Base-by-base conservation (phyloP, 53 echinoderm and acorn worm genomes). In the Holothuria leucospilota region DNA sequence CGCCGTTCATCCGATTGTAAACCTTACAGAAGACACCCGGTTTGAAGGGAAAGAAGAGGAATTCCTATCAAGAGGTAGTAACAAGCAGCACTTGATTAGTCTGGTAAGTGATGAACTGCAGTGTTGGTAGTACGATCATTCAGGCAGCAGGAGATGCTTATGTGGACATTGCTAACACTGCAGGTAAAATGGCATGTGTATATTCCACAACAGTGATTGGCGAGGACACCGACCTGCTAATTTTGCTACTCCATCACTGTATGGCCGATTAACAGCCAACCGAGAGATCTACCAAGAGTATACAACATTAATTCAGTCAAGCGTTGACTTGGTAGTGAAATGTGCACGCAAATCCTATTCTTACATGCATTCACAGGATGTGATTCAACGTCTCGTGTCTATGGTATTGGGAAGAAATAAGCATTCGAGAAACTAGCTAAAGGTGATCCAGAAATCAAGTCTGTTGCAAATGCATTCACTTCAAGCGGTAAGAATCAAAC, bases 1-100 rank as follows among this genome's bases (percentile, higher is more conserved):
- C 72, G 39, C 7, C 72, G 27, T 29, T 71, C 72, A 71, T 42
- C 72, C 72, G 11, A 4, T 71, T 28, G 72, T 71, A 1, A 71
- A 30, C 39, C 6, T 71, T 8, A 71, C 72, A 4, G 40, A 6
- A 20, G 8, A 49, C 3, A 49, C 49, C 0, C 3, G 0, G 49
- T 49, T 49, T 20, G 6, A 2, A 39, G 75, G 51, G 10, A 41
- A 18, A 40, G 5, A 6, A 6, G 49, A 49, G 1, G 49, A 49
- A 4, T 49, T 49, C 8, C 20, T 74, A 2, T 74, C 75, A 2
- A 39, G 75, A 3, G 75, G 2, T 21, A 16, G 4, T 2, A 74
- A 51, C 51, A 74, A 74, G 24, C 41, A 39, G 20, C 7, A 39
- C 1, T 5, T 74, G 7, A 74, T 74, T 20, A 41, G 2, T 51